Evolutionary conservation across 1,140 invertebrate genomes (phyloP).

Genomic region (Brevipalpus yothersi): DNA sequence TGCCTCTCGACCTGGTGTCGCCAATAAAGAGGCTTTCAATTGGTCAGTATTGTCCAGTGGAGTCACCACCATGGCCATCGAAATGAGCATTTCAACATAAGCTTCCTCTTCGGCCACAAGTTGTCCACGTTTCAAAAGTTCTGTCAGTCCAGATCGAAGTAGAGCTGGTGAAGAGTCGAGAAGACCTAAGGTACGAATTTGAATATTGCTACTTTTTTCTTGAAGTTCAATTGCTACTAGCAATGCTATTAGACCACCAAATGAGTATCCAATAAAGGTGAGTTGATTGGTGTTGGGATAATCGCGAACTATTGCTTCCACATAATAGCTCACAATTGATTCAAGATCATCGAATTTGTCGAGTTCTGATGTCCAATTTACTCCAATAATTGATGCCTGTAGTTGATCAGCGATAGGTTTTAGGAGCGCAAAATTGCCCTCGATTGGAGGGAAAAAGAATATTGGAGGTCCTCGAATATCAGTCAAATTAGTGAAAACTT

Average conservation of each 20-base stretch:
- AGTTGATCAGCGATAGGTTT: constrained; percentile 39
- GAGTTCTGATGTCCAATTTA: constrained; percentile 56
- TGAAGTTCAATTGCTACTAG: constrained; percentile 73
- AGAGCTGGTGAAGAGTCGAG: constrained; percentile 71
- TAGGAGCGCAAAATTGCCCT: constrained; percentile 49
- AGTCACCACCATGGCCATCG: constrained; percentile 35
- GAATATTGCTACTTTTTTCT: constrained; percentile 26
- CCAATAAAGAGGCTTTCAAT: constrained; percentile 29
- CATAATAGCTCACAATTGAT: constrained; percentile 48
- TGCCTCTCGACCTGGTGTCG: constrained; percentile 17
- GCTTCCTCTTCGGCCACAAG: constrained; percentile 22
- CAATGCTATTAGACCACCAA: constrained; percentile 67
- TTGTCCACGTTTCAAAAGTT: constrained; percentile 13
- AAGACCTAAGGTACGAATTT: constrained; percentile 28
- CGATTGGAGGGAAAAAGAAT: constrained; percentile 69
- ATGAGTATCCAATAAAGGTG: constrained; percentile 72
- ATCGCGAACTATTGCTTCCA: constrained; percentile 19
- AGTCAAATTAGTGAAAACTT: constrained; percentile 25
- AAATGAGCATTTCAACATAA: constrained; percentile 41
- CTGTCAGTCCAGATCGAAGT: constrained; percentile 41
- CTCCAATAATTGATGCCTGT: constrained; percentile 50
- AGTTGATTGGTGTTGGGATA: constrained; percentile 23
- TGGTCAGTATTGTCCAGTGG: constrained; percentile 50
- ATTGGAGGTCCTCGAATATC: constrained; percentile 23
- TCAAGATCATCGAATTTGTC: constrained; percentile 32